These are phyloP conservation scores for Nesogale talazaci DNA, from an alignment of 2,113 vertebrate species.

Conservation along the genomic window DNA sequence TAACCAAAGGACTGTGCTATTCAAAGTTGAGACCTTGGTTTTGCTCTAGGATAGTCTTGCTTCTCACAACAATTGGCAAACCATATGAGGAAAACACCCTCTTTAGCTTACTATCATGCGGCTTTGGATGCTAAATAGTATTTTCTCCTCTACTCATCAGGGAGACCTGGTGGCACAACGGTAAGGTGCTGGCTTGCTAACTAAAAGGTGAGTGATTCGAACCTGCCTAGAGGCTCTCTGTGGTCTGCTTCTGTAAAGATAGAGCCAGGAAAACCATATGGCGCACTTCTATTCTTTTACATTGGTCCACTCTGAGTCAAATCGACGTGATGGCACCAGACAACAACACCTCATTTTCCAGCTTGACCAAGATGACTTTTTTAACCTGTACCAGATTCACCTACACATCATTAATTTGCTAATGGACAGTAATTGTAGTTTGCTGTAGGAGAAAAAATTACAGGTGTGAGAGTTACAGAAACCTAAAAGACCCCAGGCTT, in stretches of 20 bases:
- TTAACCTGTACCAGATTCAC: too few species aligned
- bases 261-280: not conserved
- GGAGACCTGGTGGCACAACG: not conserved
- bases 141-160: constrained; percentile 17
- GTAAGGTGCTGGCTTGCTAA: not conserved
- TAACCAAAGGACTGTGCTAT: not conserved
- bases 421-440: too few species aligned
- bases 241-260: not conserved
- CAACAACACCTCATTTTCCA: not conserved
- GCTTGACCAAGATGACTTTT: too few species aligned
- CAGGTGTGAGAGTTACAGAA: too few species aligned
- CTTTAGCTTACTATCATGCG: not conserved
- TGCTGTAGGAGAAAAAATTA: too few species aligned
- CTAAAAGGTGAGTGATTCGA: not conserved
- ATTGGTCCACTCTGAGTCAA: not conserved
- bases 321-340: not conserved
- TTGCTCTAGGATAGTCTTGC: not conserved
- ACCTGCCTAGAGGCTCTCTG: not conserved
- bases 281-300: not conserved
- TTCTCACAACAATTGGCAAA: constrained; percentile 48
- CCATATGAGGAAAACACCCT: constrained; percentile 4
- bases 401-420: too few species aligned
- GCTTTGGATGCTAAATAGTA: constrained; percentile 11
- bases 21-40: not conserved
- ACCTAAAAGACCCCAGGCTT: too few species aligned